Conservation (phyloP, 2,113 vertebrate genomes). For the Aspidoscelis tigris region DNA sequence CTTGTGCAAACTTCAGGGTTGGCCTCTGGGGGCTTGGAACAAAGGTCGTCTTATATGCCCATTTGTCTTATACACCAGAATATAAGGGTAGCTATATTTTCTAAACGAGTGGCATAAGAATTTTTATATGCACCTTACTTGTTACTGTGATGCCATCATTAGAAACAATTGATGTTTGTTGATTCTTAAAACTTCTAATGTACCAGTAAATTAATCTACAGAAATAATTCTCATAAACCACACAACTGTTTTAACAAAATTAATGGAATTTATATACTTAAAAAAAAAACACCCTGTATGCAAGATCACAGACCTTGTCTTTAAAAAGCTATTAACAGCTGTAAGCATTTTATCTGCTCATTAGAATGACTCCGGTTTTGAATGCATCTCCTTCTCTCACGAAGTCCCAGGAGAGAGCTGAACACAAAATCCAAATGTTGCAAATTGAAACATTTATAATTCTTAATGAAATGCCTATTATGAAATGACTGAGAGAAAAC, state of each 20-base stretch:
- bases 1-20: too few species aligned
- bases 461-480: neutral
- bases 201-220: conserved; percentile 52
- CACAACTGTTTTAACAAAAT: conserved; percentile 14
- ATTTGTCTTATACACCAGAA: too few species aligned
- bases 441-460: conserved; percentile 18
- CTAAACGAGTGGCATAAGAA: too few species aligned
- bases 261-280: neutral
- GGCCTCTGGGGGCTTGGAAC: too few species aligned
- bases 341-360: conserved; percentile 49
- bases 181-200: neutral
- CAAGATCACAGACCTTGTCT: conserved; percentile 15
- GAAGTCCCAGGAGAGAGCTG: conserved; percentile 19
- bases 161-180: neutral
- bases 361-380: conserved; percentile 13
- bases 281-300: neutral
- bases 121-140: too few species aligned
- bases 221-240: conserved; percentile 38
- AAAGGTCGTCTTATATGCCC: too few species aligned
- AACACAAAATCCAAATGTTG: conserved; percentile 23
- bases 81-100: too few species aligned
- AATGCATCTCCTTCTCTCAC: conserved; percentile 9
- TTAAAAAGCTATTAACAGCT: conserved; percentile 52
- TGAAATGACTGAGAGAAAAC: neutral
- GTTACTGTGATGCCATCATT: neutral